Base-by-base conservation (phyloP, 2,888 invertebrate genomes). In the Cremastinae sp. region DNA sequence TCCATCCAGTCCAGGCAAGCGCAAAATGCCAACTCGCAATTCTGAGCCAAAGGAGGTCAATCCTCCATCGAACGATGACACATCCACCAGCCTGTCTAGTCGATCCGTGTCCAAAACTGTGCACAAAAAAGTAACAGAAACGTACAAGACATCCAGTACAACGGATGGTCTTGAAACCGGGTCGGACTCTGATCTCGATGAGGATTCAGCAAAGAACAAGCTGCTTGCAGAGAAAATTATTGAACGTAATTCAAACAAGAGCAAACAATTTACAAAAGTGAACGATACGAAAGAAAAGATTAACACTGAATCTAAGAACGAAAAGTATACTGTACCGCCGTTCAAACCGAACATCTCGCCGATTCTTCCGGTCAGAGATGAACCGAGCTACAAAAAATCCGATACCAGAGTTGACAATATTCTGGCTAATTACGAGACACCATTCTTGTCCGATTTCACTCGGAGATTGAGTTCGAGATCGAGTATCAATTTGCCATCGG, bases 371-470 rank as follows among this genome's bases (percentile, higher is more conserved):
- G 53, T 77, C 2, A 84, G 81, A 47, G 85, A 86, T 0, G 84
- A 80, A 64, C 49, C 68, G 9, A 72, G 41, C 59, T 82, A 82
- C 65, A 78, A 80, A 51, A 83, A 78, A 61, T 80, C 81, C 18
- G 80, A 74, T 59, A 62, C 73, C 10, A 79, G 76, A 22, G 80
- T 75, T 5, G 81, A 82, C 68, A 88, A 89, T 78, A 71, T 86
- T 73, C 80, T 89, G 71, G 79, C 85, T 8, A 86, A 92, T 85
- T 91, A 92, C 75, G 93, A 94, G 85, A 93, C 94, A 81, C 94
- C 94, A 64, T 94, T 93, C 88, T 90, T 94, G 83, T 94, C 94
- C 83, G 94, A 93, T 84, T 95, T 94, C 81, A 94, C 94, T 0
- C 91, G 92, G 73, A 91, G 94, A 74, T 87, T 94, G 4, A 89